Base-by-base conservation (phyloP, 2,888 invertebrate species). In the Folsomia candida region DNA sequence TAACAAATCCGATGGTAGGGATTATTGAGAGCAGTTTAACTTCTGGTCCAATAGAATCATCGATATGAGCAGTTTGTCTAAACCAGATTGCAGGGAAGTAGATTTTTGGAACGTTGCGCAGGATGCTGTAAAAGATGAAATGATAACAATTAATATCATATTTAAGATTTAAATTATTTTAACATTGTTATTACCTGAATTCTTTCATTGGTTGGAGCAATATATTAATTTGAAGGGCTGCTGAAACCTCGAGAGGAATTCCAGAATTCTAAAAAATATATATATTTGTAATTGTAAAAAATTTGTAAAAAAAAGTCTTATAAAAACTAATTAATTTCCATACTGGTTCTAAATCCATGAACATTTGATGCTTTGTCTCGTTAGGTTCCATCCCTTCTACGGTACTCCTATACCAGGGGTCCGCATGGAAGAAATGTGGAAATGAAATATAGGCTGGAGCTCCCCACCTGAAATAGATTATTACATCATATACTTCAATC, bases 391-490 rank as follows among this genome's bases (percentile, higher is more conserved):
- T 82, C 0, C 93, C 93, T 0, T 84, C 84, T 0, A 94, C 85
- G 51, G 86, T 86, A 69, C 86, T 81, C 11, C 85, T 81, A 80
- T 92, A 93, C 75, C 84, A 84, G 0, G 87, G 85, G 83, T 92
- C 91, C 0, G 90, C 88, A 80, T 90, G 82, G 78, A 90, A 86
- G 84, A 93, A 93, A 82, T 94, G 93, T 0, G 94, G 94, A 79
- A 89, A 88, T 0, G 92, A 90, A 26, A 92, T 87, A 83, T 90
- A 91, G 0, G 91, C 89, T 0, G 94, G 94, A n/a, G 93, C 91
- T 65, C 90, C 90, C 83, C 86, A 89, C 73, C 90, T 77, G 22
- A 37, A 22, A 37, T 25, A 24, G 27, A 3, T 57, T 20, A n/a
- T 20, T 57, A n/a, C 26, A 60, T 60, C 6, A 57, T 6, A 57